Evolutionary conservation across 2,888 invertebrate genomes (phyloP), one percentile per base, ranked within the genome.

Genomic region (Glyphotaelius pellucidus): DNA sequence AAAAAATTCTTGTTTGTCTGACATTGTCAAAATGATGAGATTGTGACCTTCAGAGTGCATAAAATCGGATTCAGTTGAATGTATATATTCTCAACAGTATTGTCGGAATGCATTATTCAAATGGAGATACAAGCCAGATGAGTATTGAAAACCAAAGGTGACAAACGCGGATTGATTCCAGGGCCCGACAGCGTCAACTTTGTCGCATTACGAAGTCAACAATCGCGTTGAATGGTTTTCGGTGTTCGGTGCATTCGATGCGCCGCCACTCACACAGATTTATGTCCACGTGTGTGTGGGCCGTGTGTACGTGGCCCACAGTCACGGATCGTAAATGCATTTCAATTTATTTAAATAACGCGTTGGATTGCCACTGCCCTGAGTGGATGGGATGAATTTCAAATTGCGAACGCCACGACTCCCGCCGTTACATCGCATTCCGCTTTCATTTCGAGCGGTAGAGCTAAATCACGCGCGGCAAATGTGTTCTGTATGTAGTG

Each of bases 341-440:
- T 93, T 93, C 93, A 92, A 93, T 92, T 93, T 93, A 93, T 93
- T 93, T 93, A 93, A 93, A 93, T 93, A 93, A 93, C 92, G 93
- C 93, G 92, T 91, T 81, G 92, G 90, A 91, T 91, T 84, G 91
- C 90, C 92, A 87, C 79, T 89, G 91, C 80, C 32, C 67, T 31
- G 85, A 91, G 92, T 92, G 90, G 91, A 84, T 89, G 35, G 92
- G 92, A 93, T 93, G 93, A 93, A 93, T 93, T 93, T 93, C 92
- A 93, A 92, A 93, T 93, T 92, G 93, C 91, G 79, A 92, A 85
- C 87, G 89, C 89, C 47, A 30, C 87, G 79, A 87, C 90, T 85
- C 52, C n/a, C 38, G 81, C 52, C 80, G 31, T 31, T 81, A 91
- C 83, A 91, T 38, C 80, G 87, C 84, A 86, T 89, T 90, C 88